Conservation (phyloP, 2,888 invertebrate species). For the Chalcosyrphus nemorum region DNA sequence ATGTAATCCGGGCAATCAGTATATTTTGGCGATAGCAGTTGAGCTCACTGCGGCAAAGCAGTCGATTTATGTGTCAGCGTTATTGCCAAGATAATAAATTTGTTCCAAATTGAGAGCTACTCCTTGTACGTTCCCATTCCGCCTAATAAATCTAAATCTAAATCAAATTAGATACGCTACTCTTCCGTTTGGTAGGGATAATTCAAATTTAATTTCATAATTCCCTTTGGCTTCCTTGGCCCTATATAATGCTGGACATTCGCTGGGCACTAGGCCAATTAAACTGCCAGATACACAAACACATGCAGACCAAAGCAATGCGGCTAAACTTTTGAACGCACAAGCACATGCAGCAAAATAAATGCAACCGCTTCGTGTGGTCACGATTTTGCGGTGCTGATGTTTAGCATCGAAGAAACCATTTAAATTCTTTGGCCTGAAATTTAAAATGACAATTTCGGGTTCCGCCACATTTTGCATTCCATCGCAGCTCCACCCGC, state of each 20-base stretch:
- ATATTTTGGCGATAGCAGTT: neutral
- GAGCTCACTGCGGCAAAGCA: neutral
- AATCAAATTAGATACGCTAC: constrained; percentile 17
- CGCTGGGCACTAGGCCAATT: constrained; percentile 56
- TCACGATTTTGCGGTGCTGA: constrained; percentile 23
- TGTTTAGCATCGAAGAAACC: neutral
- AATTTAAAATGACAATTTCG: constrained; percentile 48
- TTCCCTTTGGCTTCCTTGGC: neutral
- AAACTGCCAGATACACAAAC: neutral
- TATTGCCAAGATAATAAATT: constrained; percentile 11
- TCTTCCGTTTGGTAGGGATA: constrained; percentile 7
- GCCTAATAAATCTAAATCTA: constrained; percentile 30
- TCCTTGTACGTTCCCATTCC: neutral
- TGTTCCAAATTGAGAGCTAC: neutral
- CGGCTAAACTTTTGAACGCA: constrained; percentile 27
- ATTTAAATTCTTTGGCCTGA: constrained; percentile 36
- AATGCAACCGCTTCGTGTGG: constrained; percentile 20
- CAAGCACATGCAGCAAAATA: constrained; percentile 28
- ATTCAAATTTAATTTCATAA: constrained; percentile 36
- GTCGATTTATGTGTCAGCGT: neutral
- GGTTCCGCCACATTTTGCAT: constrained; percentile 35
- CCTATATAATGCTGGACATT: constrained; percentile 32
- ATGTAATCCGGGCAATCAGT: neutral
- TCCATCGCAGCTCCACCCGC: neutral
- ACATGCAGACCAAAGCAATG: neutral